phyloP scores from a whole-genome alignment of 2,888 invertebrate genomes.

The Nasonovia ribisnigri region DNA sequence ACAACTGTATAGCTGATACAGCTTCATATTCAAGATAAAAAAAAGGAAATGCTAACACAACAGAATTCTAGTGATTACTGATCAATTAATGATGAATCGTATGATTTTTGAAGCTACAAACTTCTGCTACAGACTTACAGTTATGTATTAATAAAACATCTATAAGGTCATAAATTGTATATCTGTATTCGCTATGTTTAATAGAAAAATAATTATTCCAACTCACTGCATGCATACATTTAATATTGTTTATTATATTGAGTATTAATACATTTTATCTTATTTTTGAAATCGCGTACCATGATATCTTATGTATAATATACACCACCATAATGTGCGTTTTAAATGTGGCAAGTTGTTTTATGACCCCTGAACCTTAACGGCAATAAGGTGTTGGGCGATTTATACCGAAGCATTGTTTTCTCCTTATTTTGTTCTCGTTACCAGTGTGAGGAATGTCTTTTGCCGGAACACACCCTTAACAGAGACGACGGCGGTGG shows the following conservation, averaged over 20 bases:
- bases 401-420: conserved; percentile 60
- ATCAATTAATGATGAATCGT: not conserved
- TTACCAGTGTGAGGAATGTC: conserved; percentile 55
- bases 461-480: conserved; percentile 57
- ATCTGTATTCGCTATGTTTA: not conserved
- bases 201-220: not conserved
- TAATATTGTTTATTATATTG: not conserved
- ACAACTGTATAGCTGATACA: not conserved
- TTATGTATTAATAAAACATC: not conserved
- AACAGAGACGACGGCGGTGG: not conserved
- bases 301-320: not conserved
- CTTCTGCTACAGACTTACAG: not conserved
- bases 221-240: not conserved
- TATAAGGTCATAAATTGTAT: not conserved
- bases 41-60: not conserved
- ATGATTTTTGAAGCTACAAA: not conserved
- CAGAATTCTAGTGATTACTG: not conserved
- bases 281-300: not conserved
- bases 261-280: not conserved
- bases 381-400: conserved; percentile 64
- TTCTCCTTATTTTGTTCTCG: conserved; percentile 58
- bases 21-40: not conserved
- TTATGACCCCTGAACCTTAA: conserved; percentile 62
- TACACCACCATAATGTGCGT: conserved; percentile 16
- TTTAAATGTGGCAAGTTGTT: conserved; percentile 56